phyloP scores from a whole-genome alignment of 2,797 vertebrate genomes.

The Urophycis tenuis region DNA sequence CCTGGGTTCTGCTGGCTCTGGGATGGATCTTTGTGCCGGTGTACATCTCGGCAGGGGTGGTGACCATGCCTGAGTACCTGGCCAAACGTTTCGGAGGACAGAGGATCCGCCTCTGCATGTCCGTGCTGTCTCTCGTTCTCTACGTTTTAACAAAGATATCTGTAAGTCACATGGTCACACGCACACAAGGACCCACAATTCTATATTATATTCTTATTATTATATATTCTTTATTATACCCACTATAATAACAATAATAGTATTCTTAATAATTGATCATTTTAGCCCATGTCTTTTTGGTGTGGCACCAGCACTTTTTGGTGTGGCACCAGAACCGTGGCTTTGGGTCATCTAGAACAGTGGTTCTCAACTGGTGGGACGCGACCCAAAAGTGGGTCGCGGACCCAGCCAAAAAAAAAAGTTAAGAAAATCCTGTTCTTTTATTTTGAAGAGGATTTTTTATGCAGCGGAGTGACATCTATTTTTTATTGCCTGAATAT shows the following conservation, averaged over 20 bases:
- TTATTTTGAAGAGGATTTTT: too few species aligned
- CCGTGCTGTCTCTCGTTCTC: conserved; percentile 85
- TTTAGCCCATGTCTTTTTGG: not conserved
- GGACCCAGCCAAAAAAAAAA: too few species aligned
- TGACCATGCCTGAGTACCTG: conserved; percentile 94
- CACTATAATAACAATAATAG: not conserved
- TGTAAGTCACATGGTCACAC: conserved; percentile 64
- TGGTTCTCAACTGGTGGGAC: too few species aligned
- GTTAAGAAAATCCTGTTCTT: too few species aligned
- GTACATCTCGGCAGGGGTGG: conserved; percentile 85
- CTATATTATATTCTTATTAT: not conserved
- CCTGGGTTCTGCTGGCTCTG: conserved; percentile 84
- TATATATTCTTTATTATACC: too few species aligned
- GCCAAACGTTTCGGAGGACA: conserved; percentile 89
- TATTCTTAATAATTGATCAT: not conserved
- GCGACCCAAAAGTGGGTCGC: too few species aligned
- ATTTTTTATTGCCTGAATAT: too few species aligned
- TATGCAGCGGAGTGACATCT: too few species aligned
- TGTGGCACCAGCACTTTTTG: not conserved
- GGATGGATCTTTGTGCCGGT: conserved; percentile 94
- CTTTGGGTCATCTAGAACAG: too few species aligned
- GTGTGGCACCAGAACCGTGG: not conserved
- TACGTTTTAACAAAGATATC: conserved; percentile 96
- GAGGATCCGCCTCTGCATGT: conserved; percentile 88
- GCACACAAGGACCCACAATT: not conserved